Evolutionary conservation across 1,140 invertebrate species (phyloP).

Genomic region (Lycorma delicatula): DNA sequence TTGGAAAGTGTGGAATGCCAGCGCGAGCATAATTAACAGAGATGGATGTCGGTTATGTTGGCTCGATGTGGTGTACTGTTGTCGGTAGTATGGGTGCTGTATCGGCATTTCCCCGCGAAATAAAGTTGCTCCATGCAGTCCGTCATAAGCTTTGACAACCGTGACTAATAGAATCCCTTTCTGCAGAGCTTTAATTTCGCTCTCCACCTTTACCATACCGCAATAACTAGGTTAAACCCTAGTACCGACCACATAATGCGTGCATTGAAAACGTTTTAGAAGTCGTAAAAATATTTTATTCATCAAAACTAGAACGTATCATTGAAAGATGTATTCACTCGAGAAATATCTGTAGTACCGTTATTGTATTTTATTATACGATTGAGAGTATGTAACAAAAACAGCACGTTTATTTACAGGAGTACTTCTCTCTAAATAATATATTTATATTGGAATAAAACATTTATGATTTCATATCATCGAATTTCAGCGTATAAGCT

Average conservation of each 20-base stretch:
- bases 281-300: slow-evolving; percentile 1
- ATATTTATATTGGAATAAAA: too few species aligned
- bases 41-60: not conserved
- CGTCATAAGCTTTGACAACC: slow-evolving; percentile 4
- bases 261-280: not conserved
- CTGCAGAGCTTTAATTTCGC: not conserved
- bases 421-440: too few species aligned
- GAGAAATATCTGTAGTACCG: not conserved
- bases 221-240: not conserved
- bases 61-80: not conserved
- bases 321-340: not conserved
- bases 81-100: not conserved
- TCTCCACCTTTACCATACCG: not conserved
- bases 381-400: too few species aligned
- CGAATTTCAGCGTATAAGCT: too few species aligned
- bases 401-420: too few species aligned
- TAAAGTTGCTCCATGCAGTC: slow-evolving; percentile 1
- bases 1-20: too few species aligned
- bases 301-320: not conserved
- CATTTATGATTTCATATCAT: too few species aligned
- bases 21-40: not conserved
- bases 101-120: slow-evolving; percentile 4
- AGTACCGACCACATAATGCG: not conserved
- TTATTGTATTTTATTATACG: too few species aligned
- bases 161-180: slow-evolving; percentile 4